phyloP scores from a whole-genome alignment of 2,888 invertebrate genomes.

The Ormia ochracea region DNA sequence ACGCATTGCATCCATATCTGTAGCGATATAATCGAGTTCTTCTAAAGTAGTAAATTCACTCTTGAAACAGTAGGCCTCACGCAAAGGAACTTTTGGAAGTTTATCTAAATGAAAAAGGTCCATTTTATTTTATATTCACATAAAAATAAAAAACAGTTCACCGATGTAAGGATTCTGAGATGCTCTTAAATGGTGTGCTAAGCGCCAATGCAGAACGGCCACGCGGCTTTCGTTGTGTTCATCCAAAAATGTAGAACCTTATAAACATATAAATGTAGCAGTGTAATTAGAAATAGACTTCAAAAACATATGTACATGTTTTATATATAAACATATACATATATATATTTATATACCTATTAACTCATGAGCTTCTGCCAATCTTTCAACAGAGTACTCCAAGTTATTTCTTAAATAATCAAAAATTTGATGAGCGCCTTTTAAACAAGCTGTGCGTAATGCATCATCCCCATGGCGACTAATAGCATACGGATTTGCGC shows the following conservation, averaged over 20 bases:
- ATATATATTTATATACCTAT: conserved; percentile 79
- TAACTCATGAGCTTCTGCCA: conserved; percentile 91
- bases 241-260: conserved; percentile 88
- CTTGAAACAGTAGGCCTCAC: conserved; percentile 82
- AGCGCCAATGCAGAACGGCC: conserved; percentile 87
- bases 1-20: conserved; percentile 90
- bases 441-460: conserved; percentile 89
- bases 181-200: conserved; percentile 83
- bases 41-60: conserved; percentile 85
- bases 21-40: conserved; percentile 85
- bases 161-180: conserved; percentile 73
- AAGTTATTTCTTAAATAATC: conserved; percentile 82
- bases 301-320: background rate
- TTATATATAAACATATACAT: no score
- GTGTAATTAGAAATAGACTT: background rate
- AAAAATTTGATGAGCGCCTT: conserved; percentile 85
- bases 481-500: conserved; percentile 86
- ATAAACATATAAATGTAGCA: background rate
- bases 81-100: conserved; percentile 79
- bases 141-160: conserved; percentile 51
- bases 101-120: conserved; percentile 74
- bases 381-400: conserved; percentile 81
- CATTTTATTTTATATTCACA: background rate
- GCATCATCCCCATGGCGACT: conserved; percentile 93
- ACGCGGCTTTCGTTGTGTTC: conserved; percentile 87